Percentiles rank a stretch among this genome's conserved stretches.
Conservation (phyloP, 2,113 vertebrate species). For the Harpagus bidentatus region DNA sequence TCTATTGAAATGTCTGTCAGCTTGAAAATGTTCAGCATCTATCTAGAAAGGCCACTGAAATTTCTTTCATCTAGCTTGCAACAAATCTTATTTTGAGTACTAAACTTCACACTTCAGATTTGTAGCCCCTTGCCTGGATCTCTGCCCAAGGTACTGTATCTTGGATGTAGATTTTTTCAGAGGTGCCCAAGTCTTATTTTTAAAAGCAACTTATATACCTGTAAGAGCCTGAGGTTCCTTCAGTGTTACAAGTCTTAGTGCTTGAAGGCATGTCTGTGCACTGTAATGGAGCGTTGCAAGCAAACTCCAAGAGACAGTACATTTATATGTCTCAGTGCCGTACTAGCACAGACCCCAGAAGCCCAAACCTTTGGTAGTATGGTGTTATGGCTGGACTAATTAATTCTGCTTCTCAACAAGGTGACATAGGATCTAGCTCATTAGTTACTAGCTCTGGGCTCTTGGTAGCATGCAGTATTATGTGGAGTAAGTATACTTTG, state of each 20-base stretch:
- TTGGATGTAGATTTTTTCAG: background rate
- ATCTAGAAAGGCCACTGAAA: background rate
- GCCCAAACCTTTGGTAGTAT: background rate
- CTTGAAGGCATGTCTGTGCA: background rate
- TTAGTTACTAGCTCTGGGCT: slow-evolving; percentile 32
- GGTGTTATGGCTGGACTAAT: background rate
- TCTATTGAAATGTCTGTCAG: background rate
- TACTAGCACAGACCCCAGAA: background rate
- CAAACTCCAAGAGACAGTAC: background rate
- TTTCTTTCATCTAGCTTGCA: background rate
- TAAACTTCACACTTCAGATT: background rate
- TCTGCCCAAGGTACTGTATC: background rate
- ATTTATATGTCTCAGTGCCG: background rate
- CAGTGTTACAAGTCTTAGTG: background rate
- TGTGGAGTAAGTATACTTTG: background rate
- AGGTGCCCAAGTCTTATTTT: background rate
- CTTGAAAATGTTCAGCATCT: background rate
- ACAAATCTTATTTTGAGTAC: background rate
- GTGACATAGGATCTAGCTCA: background rate
- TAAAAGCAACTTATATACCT: background rate
- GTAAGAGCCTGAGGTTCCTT: background rate
- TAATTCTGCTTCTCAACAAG: slow-evolving; percentile 17
- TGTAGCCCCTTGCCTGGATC: background rate
- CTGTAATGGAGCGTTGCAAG: background rate
- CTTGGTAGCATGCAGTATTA: background rate